Evolutionary conservation across 2,888 invertebrate species (phyloP), one percentile per base, ranked within the genome.

Genomic region (Lepas anatifera): DNA sequence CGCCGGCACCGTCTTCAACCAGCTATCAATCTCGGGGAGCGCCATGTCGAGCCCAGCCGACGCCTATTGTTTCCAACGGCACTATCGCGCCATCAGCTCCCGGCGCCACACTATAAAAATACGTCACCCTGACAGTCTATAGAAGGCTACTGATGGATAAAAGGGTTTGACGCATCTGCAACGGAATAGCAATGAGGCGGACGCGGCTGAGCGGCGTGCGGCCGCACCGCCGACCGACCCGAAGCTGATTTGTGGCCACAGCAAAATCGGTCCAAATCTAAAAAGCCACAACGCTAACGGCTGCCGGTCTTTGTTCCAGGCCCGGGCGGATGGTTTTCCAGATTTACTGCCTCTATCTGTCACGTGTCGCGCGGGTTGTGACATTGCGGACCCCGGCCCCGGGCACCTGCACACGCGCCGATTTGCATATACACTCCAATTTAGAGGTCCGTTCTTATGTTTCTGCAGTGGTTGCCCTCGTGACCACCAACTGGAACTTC

Each of bases 111-210:
- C 58, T 58, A 58, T 58, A 58, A 58, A 58, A 58, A 58, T 58
- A 32, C 58, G 58, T 58, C 58, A 58, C 58, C 58, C 32, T 58
- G 58, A 58, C 58, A 58, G 58, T 32, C 58, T 58, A 58, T 58
- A 32, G 58, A 58, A 58, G 58, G 58, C 58, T 58, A 58, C 58
- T 58, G 58, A 58, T 58, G 58, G 58, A 58, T 58, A 58, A 58
- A 58, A 58, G 58, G 58, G 58, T 58, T 58, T 58, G 58, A 58
- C 58, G 58, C 58, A 58, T 58, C 58, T 58, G 58, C 58, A 58
- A 58, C 58, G 18, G 58, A 58, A 58, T 58, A 58, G 25, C 58
- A 58, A 58, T 58, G 58, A 58, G 58, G 11, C 58, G 32, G 1
- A 16, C 58, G 58, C 16, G 11, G 32, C 32, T 16, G 4, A 4